A percentile compares a stretch with the other conserved stretches of the same genome.
These are phyloP conservation scores for Muscidifurax raptorellus DNA, from an alignment of 1,140 invertebrate species.

Conservation along the genomic window DNA sequence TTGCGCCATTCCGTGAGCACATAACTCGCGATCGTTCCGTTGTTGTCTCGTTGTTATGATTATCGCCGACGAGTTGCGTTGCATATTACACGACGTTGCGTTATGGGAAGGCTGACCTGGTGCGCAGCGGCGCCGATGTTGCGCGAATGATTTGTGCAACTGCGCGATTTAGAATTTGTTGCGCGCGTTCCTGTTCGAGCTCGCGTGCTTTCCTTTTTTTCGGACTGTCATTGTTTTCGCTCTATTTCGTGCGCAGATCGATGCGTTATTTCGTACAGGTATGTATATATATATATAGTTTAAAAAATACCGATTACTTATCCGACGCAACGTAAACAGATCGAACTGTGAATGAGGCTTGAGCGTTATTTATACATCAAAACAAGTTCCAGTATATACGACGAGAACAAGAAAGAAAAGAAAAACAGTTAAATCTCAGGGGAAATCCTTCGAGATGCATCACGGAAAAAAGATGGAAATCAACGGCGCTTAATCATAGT, in stretches of 20 bases:
- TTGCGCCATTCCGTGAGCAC: neutral
- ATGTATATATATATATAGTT: too few relatives aligned
- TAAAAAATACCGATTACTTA: too few relatives aligned
- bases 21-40: neutral
- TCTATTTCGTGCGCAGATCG: too few relatives aligned
- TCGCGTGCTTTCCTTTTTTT: too few relatives aligned
- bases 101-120: neutral
- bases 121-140: neutral
- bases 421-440: neutral
- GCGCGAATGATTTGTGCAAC: neutral
- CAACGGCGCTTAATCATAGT: neutral
- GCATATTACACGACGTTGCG: neutral
- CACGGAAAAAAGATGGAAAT: neutral
- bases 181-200: neutral
- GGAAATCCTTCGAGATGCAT: neutral
- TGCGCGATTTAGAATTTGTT: neutral
- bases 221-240: too few relatives aligned
- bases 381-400: too few relatives aligned
- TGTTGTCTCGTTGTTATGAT: neutral
- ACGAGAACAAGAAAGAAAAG: too few relatives aligned
- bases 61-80: neutral
- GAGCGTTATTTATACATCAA: too few relatives aligned
- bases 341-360: too few relatives aligned
- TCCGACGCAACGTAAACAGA: too few relatives aligned
- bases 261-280: too few relatives aligned